A percentile compares a stretch with the other conserved stretches of the same genome.
Conservation (phyloP, 1,140 invertebrate species). For the Papilio glaucus region DNA sequence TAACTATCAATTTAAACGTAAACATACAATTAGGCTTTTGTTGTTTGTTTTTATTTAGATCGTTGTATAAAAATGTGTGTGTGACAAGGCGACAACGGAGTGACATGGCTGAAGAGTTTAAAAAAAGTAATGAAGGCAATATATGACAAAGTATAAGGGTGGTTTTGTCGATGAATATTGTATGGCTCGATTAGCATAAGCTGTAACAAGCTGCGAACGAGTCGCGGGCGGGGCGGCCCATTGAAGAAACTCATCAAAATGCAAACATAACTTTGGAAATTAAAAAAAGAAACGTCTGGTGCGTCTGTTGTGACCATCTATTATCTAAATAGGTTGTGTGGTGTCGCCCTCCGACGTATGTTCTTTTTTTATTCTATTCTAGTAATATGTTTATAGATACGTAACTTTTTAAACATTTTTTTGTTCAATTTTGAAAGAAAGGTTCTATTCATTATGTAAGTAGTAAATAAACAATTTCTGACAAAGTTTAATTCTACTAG, state of each 20-base stretch:
- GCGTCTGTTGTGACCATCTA: conserved; percentile 52
- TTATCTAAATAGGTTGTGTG: conserved; percentile 66
- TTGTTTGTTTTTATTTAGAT: not conserved
- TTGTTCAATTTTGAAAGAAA: not conserved
- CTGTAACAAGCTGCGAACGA: conserved; percentile 72
- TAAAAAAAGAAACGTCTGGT: conserved; percentile 55
- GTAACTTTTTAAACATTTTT: conserved; percentile 11
- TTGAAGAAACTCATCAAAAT: conserved; percentile 65
- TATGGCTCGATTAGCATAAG: conserved; percentile 71
- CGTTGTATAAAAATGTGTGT: not conserved
- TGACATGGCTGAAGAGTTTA: not conserved
- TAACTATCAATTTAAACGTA: too few species aligned
- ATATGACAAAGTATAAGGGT: conserved; percentile 59
- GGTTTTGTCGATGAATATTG: conserved; percentile 72
- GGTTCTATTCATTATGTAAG: too few species aligned
- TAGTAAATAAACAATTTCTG: too few species aligned
- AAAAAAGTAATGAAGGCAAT: conserved; percentile 33
- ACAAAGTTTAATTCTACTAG: too few species aligned
- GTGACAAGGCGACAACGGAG: conserved; percentile 1
- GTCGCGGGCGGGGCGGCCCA: conserved; percentile 48
- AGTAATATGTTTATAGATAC: conserved; percentile 3
- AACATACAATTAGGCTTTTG: too few species aligned
- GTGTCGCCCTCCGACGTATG: conserved; percentile 39
- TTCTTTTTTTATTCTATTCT: conserved; percentile 38
- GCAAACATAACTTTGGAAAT: conserved; percentile 61